Evolutionary conservation across 2,113 vertebrate species (phyloP).

Genomic region (Formicarius rufipectus): DNA sequence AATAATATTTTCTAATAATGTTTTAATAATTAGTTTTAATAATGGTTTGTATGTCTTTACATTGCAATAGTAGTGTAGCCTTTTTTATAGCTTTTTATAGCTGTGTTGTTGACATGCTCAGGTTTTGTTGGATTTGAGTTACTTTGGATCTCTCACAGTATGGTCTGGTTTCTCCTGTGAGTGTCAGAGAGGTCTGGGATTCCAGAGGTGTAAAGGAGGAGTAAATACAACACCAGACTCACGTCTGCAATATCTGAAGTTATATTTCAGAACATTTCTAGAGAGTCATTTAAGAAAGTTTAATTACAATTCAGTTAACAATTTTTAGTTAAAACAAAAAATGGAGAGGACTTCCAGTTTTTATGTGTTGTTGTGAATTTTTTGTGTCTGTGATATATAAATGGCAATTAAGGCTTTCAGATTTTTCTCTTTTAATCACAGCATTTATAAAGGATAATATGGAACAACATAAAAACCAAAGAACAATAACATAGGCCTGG

Average conservation of each 20-base stretch:
- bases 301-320: not conserved
- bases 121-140: not conserved
- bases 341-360: not conserved
- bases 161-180: not conserved
- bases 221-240: not conserved
- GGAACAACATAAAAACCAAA: not conserved
- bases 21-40: not conserved
- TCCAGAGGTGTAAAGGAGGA: not conserved
- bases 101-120: not conserved
- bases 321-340: not conserved
- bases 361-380: not conserved
- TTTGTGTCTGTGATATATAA: not conserved
- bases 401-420: not conserved
- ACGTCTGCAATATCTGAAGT: not conserved
- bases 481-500: not conserved
- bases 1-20: too few species aligned
- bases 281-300: not conserved
- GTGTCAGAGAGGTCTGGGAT: not conserved
- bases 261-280: not conserved
- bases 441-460: not conserved
- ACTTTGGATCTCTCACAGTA: not conserved
- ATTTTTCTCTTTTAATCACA: not conserved
- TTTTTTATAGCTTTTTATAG: not conserved
- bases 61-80: not conserved
- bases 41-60: not conserved